Evolutionary conservation across 2,797 vertebrate genomes (phyloP), one percentile per base, ranked within the genome.

Genomic region (Anguilla anguilla): DNA sequence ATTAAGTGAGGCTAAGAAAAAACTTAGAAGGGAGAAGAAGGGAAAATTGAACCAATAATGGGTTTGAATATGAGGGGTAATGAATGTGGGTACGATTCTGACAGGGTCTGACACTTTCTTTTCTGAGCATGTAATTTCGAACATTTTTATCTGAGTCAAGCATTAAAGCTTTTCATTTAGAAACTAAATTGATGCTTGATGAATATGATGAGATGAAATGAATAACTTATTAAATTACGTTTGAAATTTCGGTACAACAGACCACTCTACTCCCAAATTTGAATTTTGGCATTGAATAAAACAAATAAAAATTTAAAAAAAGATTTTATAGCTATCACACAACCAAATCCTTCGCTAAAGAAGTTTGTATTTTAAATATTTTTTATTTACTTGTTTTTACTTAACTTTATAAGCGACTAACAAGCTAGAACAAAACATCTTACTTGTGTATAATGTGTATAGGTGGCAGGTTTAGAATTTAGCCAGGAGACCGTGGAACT

Each of bases 51-150:
- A 49, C 6, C 46, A 51, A 4, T 51, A 82, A 82, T 82, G 17
- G 46, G 7, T 51, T 51, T 51, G 7, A 82, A 51, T 82, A 2
- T 7, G 43, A 51, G 0, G 46, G 4, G 7, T 82, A 82, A 82
- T 82, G 22, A 82, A 82, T 2, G 19, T n/a, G 43, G 46, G 79
- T 22, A 22, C 82, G 19, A 25, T 82, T 82, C 51, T n/a, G 46
- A 82, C 43, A 51, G 79, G 22, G 46, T n/a, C 25, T 82, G 79
- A 82, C 43, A 82, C 79, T 46, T n/a, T 82, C 79, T n/a, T 82
- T 49, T 51, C 22, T 49, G 79, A 51, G 79, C 79, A 82, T 7
- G 13, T 82, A 25, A 51, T 82, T 82, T 51, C n/a, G 10, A 3
- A 46, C 39, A 81, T 46, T 46, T 35, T 25, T 49, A 46, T 81